Percentiles rank a stretch among this genome's conserved stretches.
Evolutionary conservation across 2,888 invertebrate species (phyloP).

Genomic region (Caenorhabditis doughertyi): DNA sequence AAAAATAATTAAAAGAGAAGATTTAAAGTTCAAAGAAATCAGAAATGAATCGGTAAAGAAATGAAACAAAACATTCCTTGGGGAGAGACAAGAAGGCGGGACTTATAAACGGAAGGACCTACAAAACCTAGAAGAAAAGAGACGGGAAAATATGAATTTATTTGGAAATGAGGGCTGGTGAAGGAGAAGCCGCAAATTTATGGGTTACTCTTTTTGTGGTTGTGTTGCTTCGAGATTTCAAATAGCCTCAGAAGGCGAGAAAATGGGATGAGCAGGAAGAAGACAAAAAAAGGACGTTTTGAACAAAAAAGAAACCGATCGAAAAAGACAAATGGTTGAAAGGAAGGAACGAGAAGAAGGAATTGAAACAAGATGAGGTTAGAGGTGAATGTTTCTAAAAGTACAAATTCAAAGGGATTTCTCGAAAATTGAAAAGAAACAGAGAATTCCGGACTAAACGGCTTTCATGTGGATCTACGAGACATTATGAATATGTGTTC

Average conservation of each 20-base stretch:
- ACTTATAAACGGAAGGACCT: conserved; percentile 17
- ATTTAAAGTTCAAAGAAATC: conserved; percentile 4
- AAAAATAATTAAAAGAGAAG: background rate
- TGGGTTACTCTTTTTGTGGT: conserved; percentile 50
- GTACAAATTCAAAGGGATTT: background rate
- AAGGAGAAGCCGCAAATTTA: conserved; percentile 42
- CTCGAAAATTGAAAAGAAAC: background rate
- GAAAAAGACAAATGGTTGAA: conserved; percentile 36
- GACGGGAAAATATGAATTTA: conserved; percentile 48
- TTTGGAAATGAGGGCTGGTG: conserved; percentile 48
- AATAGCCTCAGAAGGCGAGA: background rate
- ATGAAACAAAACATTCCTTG: conserved; percentile 7
- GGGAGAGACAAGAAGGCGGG: conserved; percentile 20
- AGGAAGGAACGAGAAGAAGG: background rate
- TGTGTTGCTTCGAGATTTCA: conserved; percentile 21
- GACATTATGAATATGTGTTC: too few relatives aligned
- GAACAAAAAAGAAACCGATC: conserved; percentile 7
- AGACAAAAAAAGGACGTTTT: conserved; percentile 11
- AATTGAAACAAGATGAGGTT: conserved; percentile 7
- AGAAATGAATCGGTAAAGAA: conserved; percentile 26
- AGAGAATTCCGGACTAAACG: background rate
- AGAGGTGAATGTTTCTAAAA: conserved; percentile 9
- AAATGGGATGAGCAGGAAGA: conserved; percentile 9
- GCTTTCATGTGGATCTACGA: too few relatives aligned
- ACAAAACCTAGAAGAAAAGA: conserved; percentile 32